Base-by-base conservation (phyloP, 2,888 invertebrate genomes). In the Lasioglossum zephyrum region DNA sequence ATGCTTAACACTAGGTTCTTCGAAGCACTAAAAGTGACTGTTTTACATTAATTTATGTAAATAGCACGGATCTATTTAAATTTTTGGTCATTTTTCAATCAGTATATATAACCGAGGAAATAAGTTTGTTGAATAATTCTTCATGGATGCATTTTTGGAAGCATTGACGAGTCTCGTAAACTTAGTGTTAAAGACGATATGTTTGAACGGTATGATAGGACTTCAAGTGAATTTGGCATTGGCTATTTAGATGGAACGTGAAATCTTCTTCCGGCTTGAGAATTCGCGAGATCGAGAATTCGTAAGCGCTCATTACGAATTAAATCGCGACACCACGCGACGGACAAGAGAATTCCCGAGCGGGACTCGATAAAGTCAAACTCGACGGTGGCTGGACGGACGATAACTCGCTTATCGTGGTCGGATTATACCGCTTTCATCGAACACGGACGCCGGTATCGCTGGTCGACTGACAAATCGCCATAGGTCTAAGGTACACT, bases 371-470 rank as follows among this genome's bases (percentile, higher is more conserved):
- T 90, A 90, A 91, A 89, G 89, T 90, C 88, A 86, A 92, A 90
- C 89, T 90, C 87, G 89, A 90, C 89, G 87, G 16, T 4, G 47
- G 84, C 89, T 57, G 57, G 57, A 11, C 85, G 79, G 87, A 81
- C 83, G 91, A 93, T 92, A 93, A 93, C 90, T 92, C 90, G 91
- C 88, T 93, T 93, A 93, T 92, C 92, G 85, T 76, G 53, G 81
- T 80, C 74, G 84, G 89, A 90, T 92, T 92, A 92, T 91, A 89
- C 66, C 88, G 85, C 86, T 90, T 87, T 91, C 89, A 87, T 89
- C 87, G 87, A 86, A 84, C 87, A 79, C 81, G 82, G 75, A 87
- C 78, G 79, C 81, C 82, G 79, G 82, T 85, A 77, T 88, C 82
- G 85, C 74, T 77, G 53, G 77, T 79, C 75, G 70, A 80, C 78